Evolutionary conservation across 2,113 vertebrate genomes (phyloP).

Genomic region (Riparia riparia): DNA sequence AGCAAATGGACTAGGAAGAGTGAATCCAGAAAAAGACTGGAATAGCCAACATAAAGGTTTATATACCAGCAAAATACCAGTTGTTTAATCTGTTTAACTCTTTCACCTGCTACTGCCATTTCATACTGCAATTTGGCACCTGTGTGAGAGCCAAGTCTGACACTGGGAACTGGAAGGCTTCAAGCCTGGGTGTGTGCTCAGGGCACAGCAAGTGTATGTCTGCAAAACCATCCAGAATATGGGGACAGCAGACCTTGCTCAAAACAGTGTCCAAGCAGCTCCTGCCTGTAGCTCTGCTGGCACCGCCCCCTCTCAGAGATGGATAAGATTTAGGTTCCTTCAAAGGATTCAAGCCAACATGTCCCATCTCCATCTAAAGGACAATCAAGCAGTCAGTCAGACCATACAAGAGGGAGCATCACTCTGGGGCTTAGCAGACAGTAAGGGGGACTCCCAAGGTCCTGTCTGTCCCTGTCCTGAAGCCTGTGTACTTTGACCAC

Average conservation of each 20-base stretch:
- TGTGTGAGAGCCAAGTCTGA: not conserved
- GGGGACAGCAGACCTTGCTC: not conserved
- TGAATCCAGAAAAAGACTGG: not conserved
- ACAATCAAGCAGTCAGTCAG: not conserved
- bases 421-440: not conserved
- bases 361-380: not conserved
- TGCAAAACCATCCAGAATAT: not conserved
- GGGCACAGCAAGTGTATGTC: not conserved
- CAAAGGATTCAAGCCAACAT: not conserved
- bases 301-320: rapidly evolving
- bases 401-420: not conserved
- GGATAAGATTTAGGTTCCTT: not conserved
- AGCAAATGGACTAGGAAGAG: not conserved
- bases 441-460: not conserved
- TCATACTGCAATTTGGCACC: not conserved
- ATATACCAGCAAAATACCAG: not conserved
- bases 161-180: rapidly evolving
- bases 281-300: not conserved
- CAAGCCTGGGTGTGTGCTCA: not conserved
- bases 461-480: not conserved
- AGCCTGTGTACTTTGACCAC: not conserved
- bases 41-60: not conserved
- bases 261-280: not conserved
- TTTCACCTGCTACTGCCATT: not conserved
- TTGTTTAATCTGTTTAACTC: not conserved